Evolutionary conservation across 2,113 vertebrate genomes (phyloP).

Genomic region (Sula dactylatra): DNA sequence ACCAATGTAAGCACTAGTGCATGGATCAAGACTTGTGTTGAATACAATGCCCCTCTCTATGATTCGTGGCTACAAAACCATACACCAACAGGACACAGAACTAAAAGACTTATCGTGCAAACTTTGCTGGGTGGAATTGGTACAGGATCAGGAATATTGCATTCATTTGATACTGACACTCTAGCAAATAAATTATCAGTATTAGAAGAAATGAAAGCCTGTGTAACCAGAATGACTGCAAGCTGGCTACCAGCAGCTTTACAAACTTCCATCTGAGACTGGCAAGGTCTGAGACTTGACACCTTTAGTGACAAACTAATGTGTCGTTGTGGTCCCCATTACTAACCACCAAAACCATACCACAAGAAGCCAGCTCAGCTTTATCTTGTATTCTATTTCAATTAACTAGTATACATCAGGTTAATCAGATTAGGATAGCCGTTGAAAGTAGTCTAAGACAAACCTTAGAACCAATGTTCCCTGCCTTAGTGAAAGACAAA

Average conservation of each 20-base stretch:
- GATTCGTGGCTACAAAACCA: not conserved
- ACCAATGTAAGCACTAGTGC: not conserved
- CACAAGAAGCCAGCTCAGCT: not conserved
- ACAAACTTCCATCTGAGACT: not conserved
- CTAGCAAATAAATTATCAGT: not conserved
- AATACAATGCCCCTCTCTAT: not conserved
- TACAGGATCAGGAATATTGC: not conserved
- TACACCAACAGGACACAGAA: not conserved
- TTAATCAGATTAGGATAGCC: not conserved
- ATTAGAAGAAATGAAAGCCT: not conserved
- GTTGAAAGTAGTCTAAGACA: not conserved
- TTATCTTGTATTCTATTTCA: not conserved
- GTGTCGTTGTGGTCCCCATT: not conserved
- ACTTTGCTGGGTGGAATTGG: not conserved
- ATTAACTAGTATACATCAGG: not conserved
- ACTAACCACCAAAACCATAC: not conserved
- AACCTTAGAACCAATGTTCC: not conserved
- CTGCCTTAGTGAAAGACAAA: not conserved
- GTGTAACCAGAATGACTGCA: not conserved
- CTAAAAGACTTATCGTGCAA: not conserved
- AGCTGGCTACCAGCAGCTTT: not conserved
- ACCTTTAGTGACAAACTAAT: not conserved
- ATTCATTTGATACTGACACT: not conserved
- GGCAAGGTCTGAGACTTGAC: not conserved
- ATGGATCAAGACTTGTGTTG: not conserved